Evolutionary conservation across 2,888 invertebrate genomes (phyloP), one percentile per base, ranked within the genome.

Genomic region (Marronus borbonicus): DNA sequence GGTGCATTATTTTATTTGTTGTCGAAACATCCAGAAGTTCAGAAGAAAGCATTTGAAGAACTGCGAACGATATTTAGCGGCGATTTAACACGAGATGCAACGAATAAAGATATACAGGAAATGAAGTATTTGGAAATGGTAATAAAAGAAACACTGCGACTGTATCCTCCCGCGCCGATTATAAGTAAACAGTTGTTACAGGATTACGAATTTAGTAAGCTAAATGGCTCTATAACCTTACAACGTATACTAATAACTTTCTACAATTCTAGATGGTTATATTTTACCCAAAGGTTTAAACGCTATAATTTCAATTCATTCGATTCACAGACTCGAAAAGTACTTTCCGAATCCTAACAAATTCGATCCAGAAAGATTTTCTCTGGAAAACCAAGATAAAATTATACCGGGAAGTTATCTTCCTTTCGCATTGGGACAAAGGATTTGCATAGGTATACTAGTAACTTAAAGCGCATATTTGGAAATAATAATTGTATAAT

Each of bases 91-190:
- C 79, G 76, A 28, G 39, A 65, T 31, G 82, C 82, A 2, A 85
- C 84, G 0, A 78, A 84, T 66, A 82, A 86, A 75, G 90, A 91
- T 69, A 81, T 91, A 5, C 86, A 88, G 69, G 86, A 90, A 80
- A 90, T 91, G 91, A 90, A 90, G 83, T 91, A 91, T 83, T 86
- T 91, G 80, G 91, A 91, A 66, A 82, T 88, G 65, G 90, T 91
- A 0, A 89, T 91, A 60, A 91, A 90, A 80, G 91, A 91, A 83
- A 85, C 89, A 0, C 85, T 91, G 58, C 85, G 91, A 14, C 80
- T 91, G 14, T 91, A 88, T 80, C 91, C 91, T 0, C 88, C 91
- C 0, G 91, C 91, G 1, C 91, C 91, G 1, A 78, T 90, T 0
- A 89, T 90, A 77, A 89, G 88, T 80, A 86, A 91, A 80, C 80